phyloP scores from a whole-genome alignment of 2,888 invertebrate genomes.

The Desoria tigrina region DNA sequence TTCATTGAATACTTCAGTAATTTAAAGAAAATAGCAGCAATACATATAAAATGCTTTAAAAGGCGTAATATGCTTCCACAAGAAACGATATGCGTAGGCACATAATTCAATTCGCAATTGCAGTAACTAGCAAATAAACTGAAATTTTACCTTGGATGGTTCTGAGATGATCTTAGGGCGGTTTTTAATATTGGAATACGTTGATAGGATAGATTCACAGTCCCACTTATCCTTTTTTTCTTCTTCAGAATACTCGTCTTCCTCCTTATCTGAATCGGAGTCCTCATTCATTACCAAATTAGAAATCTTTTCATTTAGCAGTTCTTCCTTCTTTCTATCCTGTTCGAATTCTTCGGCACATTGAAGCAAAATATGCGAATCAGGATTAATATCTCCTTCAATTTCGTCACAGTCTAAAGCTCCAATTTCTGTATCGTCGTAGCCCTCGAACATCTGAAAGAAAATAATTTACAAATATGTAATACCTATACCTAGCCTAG shows the following conservation, averaged over 20 bases:
- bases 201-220: conserved; percentile 86
- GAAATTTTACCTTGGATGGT: conserved; percentile 62
- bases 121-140: conserved; percentile 10
- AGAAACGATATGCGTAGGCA: background rate
- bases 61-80: too few relatives aligned
- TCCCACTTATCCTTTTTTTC: conserved; percentile 74
- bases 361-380: conserved; percentile 69
- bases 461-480: conserved; percentile 8
- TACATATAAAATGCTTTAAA: too few relatives aligned
- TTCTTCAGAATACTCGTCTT: conserved; percentile 60
- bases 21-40: too few relatives aligned
- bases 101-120: too few relatives aligned
- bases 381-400: conserved; percentile 72
- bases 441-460: conserved; percentile 71
- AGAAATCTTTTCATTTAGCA: conserved; percentile 45
- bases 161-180: conserved; percentile 82
- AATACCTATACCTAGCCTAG: background rate
- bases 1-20: background rate
- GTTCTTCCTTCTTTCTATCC: conserved; percentile 59
- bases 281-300: conserved; percentile 43
- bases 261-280: conserved; percentile 49
- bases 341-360: conserved; percentile 76
- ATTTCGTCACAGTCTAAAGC: conserved; percentile 88
- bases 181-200: conserved; percentile 88
- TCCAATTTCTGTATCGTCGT: conserved; percentile 86